Percentiles rank a stretch among this genome's conserved stretches.
These are phyloP conservation scores for Chironomus riparius DNA, from an alignment of 2,888 invertebrate genomes.

Conservation along the genomic window DNA sequence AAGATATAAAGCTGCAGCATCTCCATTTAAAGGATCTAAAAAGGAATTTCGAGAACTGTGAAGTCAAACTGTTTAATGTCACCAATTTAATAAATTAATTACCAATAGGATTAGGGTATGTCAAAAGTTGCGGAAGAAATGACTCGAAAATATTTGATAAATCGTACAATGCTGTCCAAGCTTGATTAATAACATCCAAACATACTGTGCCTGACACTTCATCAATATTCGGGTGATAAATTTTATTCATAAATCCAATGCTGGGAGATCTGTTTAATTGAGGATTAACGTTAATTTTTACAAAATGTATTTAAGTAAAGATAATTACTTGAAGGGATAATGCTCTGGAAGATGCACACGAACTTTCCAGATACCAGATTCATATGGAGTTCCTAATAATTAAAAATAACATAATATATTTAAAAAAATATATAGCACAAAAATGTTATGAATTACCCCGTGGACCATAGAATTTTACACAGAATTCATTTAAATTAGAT, in stretches of 20 bases:
- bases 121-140: conserved; percentile 66
- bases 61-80: not conserved
- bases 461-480: conserved; percentile 56
- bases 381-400: conserved; percentile 47
- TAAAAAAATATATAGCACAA: conserved; percentile 32
- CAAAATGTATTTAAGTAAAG: too few relatives aligned
- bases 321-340: conserved; percentile 46
- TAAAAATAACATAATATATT: not conserved
- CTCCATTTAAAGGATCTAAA: conserved; percentile 63
- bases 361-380: conserved; percentile 57
- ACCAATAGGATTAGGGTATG: conserved; percentile 59
- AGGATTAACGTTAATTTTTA: too few relatives aligned
- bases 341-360: conserved; percentile 56
- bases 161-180: conserved; percentile 58
- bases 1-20: conserved; percentile 69
- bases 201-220: conserved; percentile 57
- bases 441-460: conserved; percentile 36
- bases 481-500: conserved; percentile 53
- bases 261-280: conserved; percentile 50
- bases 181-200: conserved; percentile 56
- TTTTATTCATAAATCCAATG: conserved; percentile 56
- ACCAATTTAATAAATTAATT: not conserved
- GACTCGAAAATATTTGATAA: conserved; percentile 70
- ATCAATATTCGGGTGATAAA: conserved; percentile 58
- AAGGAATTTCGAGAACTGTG: not conserved